Base-by-base conservation (phyloP, 2,888 invertebrate species). In the Pediacus dermestoides region DNA sequence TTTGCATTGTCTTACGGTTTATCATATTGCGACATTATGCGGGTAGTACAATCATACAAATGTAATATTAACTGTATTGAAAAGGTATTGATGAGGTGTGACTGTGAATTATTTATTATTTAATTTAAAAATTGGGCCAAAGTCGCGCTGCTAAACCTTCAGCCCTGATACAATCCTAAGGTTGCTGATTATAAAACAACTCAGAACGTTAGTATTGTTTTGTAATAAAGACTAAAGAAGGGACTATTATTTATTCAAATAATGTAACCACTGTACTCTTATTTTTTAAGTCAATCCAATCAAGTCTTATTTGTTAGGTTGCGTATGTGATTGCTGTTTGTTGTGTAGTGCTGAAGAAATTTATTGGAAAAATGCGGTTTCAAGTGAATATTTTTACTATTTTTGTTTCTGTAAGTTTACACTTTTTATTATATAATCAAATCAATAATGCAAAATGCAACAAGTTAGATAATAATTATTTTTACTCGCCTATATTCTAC, bases 211-310 rank as follows among this genome's bases (percentile, higher is more conserved):
- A 7, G 21, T 6, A 6, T 18, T 18, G 4, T 28, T 28, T 28
- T 28, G 28, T n/a, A 28, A 28, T 11, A 4, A 11, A 28, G 14
- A 7, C 10, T 3, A 7, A 28, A 28, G 28, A 28, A 28, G 28
- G 28, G 28, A 28, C 13, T 10, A 23, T 23, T 23, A 23, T 23
- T 23, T 23, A 23, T 23, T 23, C 23, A 23, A 23, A 23, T 23
- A 23, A 23, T 23, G 23, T 23, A 9, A 3, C 3, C n/a, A n/a
- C n/a, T n/a, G n/a, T n/a, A n/a, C n/a, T n/a, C n/a, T n/a, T n/a
- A n/a, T n/a, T n/a, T n/a, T n/a, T n/a, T n/a, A n/a, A n/a, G n/a
- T n/a, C n/a, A n/a, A n/a, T n/a, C n/a, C n/a, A n/a, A n/a, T n/a
- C n/a, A n/a, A n/a, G n/a, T n/a, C n/a, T n/a, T n/a, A n/a, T n/a